These are phyloP conservation scores for Crotalus horridus DNA, from an alignment of 2,113 vertebrate genomes.

Conservation along the genomic window DNA sequence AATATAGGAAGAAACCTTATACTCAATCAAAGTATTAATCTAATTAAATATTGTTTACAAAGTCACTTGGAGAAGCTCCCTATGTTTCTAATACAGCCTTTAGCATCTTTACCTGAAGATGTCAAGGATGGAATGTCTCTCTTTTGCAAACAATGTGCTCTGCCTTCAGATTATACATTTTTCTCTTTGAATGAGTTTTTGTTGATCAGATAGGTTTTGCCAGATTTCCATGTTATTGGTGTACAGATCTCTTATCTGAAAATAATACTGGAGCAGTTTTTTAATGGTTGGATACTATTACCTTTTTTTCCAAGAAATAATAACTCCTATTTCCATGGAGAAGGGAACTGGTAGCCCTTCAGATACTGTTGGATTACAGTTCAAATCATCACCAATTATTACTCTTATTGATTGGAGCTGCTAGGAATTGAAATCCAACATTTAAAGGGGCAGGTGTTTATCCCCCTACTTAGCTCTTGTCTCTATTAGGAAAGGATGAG, in stretches of 20 bases:
- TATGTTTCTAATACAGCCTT: background rate
- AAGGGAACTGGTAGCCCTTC: background rate
- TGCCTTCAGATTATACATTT: background rate
- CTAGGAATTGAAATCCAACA: background rate
- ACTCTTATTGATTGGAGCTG: background rate
- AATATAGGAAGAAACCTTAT: background rate
- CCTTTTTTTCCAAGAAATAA: background rate
- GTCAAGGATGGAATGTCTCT: background rate
- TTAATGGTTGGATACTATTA: background rate
- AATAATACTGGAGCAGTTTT: background rate
- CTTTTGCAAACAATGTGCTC: too few species aligned
- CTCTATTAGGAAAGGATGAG: background rate
- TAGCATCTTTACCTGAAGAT: background rate
- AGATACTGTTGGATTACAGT: background rate
- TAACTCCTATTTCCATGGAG: background rate
- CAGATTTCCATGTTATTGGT: background rate
- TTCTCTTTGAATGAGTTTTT: background rate
- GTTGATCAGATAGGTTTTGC: background rate
- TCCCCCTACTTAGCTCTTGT: background rate
- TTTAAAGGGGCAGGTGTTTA: background rate
- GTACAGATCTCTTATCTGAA: background rate
- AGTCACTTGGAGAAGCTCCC: background rate
- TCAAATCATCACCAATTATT: background rate
- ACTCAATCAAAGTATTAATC: background rate
- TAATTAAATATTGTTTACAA: background rate